Evolutionary conservation across 2,888 invertebrate genomes (phyloP).

Genomic region (Gonocerus acuteangulatus): DNA sequence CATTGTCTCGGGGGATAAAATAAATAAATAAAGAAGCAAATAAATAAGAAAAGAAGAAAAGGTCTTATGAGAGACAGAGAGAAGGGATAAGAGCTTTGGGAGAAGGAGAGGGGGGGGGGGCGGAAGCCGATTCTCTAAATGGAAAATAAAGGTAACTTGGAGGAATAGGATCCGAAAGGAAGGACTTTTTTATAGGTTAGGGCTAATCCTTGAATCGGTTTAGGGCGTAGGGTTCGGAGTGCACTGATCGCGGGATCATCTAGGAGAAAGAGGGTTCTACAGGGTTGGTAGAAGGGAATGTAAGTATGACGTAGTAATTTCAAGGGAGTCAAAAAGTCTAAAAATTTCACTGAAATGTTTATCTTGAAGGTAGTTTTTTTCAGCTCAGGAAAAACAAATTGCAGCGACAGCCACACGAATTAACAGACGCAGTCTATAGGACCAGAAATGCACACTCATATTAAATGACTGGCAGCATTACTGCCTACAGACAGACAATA

Average conservation of each 20-base stretch:
- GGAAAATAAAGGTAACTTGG: constrained; percentile 25
- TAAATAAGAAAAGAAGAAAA: constrained; percentile 1
- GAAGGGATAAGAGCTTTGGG: neutral
- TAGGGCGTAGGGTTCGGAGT: neutral
- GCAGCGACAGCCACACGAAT: no score
- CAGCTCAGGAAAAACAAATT: no score
- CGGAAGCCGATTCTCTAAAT: constrained; percentile 22
- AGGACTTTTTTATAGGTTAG: neutral
- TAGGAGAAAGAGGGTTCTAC: neutral
- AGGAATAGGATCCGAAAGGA: constrained; percentile 3
- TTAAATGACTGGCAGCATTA: no score
- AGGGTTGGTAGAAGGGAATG: no score
- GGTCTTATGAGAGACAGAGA: neutral
- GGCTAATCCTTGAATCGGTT: constrained; percentile 19
- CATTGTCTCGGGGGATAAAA: neutral
- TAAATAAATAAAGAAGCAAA: constrained; percentile 12
- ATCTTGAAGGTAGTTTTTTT: no score
- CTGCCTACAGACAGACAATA: no score
- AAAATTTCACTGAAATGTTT: no score
- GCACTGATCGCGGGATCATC: neutral
- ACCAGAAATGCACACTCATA: no score
- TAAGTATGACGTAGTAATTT: no score
- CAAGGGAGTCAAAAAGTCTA: no score
- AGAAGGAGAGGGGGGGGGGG: neutral
- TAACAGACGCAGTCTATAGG: no score